Evolutionary conservation across 2,797 vertebrate genomes (phyloP), one percentile per base, ranked within the genome.

Genomic region (Channallabes apus): DNA sequence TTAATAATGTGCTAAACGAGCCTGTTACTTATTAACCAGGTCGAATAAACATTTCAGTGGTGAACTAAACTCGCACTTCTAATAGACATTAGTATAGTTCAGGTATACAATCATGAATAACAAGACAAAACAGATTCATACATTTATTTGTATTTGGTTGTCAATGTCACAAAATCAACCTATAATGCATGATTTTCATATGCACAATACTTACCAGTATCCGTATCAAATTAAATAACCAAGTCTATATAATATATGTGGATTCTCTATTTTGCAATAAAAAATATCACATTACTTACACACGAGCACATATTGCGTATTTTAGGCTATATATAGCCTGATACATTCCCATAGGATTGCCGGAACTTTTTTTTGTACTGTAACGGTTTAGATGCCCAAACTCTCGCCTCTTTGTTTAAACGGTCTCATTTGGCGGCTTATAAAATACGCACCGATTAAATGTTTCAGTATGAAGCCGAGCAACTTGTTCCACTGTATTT

Each of bases 111-210:
- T 29, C 61, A 80, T n/a, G 51, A 80, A 65, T 61, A 56, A 80
- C 61, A 46, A 80, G 38, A 65, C 78, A 54, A 80, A 65, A 51
- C 61, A 29, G 38, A 65, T 80, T 46, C 18, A 80, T 29, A 64
- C 61, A 65, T 80, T 80, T 80, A 80, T 80, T 80, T 80, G 35
- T 1, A 78, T 78, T 78, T 78, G 58, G 59, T 38, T 38, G 76
- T 62, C 12, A 79, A 3, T 79, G 22, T 64, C 77, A 79, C 15
- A 80, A 17, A 46, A 65, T 27, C 12, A 80, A 80, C 64, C 7
- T 6, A 46, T 46, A 80, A 64, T 15, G 65, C 24, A 46, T 41
- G 1, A 17, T 79, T 64, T 29, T 9, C 3, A 65, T 80, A 27
- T 80, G 78, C 38, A 65, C 0, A 17, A 80, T 29, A 80, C 61